Percentiles rank a stretch among this genome's conserved stretches.
These are phyloP conservation scores for Myiothlypis coronata DNA, from an alignment of 2,797 vertebrate genomes.

Conservation along the genomic window DNA sequence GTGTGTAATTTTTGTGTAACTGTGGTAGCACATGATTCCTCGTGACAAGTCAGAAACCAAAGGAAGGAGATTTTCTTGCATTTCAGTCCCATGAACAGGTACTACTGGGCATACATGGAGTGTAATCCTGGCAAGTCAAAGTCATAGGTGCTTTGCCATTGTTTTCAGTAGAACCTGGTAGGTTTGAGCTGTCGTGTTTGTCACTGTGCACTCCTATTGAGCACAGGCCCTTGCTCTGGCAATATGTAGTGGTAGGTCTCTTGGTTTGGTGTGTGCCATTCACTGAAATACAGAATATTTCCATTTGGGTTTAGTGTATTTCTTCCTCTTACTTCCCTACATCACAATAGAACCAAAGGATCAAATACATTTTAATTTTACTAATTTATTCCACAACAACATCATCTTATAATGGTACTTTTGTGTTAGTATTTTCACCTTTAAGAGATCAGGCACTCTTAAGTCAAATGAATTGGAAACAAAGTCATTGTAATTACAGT, in stretches of 20 bases:
- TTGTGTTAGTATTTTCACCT: not conserved
- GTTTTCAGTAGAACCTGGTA: not conserved
- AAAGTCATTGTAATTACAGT: slow-evolving; percentile 42
- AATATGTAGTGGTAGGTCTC: not conserved
- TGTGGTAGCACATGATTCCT: slow-evolving; percentile 11
- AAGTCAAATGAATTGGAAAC: slow-evolving; percentile 48
- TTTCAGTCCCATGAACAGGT: not conserved
- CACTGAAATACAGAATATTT: slow-evolving; percentile 38
- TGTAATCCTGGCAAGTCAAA: not conserved
- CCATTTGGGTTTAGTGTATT: slow-evolving; percentile 12
- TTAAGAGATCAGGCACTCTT: slow-evolving; percentile 5
- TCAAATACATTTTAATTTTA: slow-evolving; percentile 52
- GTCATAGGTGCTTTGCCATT: not conserved
- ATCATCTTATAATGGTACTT: slow-evolving; percentile 13
- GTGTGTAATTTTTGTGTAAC: not conserved
- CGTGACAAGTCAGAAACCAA: not conserved
- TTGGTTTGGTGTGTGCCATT: not conserved
- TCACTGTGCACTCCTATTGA: not conserved
- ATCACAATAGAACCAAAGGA: slow-evolving; percentile 11
- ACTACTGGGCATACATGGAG: not conserved
- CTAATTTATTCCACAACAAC: slow-evolving; percentile 45
- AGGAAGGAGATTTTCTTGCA: slow-evolving; percentile 3
- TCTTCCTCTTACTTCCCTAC: slow-evolving; percentile 31
- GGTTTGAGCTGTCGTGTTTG: not conserved
- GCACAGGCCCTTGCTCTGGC: not conserved